A percentile compares a stretch with the other conserved stretches of the same genome.
These are phyloP conservation scores for Chromoteleia sp. DNA, from an alignment of 2,888 invertebrate genomes.

Conservation along the genomic window DNA sequence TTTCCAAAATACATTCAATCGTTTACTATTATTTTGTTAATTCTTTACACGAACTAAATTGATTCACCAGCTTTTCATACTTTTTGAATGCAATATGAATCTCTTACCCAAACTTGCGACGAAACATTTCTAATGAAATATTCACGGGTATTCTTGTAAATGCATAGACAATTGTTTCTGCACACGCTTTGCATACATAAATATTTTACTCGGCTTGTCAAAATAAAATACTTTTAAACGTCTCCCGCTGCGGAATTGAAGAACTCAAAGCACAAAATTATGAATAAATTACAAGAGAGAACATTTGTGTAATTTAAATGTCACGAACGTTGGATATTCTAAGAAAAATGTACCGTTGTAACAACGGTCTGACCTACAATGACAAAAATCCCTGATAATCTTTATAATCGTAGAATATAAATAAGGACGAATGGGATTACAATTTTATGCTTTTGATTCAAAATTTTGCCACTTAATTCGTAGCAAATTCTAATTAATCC, in stretches of 20 bases:
- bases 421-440: too few species aligned
- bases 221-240: slow-evolving; percentile 40
- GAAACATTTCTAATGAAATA: slow-evolving; percentile 54
- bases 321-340: neutral
- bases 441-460: too few species aligned
- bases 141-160: slow-evolving; percentile 55
- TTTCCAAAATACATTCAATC: too few species aligned
- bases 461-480: too few species aligned
- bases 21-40: neutral
- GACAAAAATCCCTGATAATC: too few species aligned
- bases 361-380: too few species aligned
- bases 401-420: too few species aligned
- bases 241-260: slow-evolving; percentile 9
- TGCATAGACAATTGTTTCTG: slow-evolving; percentile 61
- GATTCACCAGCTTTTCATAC: slow-evolving; percentile 21
- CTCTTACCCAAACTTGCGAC: slow-evolving; percentile 22
- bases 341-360: neutral
- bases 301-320: slow-evolving; percentile 21
- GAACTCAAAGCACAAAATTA: slow-evolving; percentile 23
- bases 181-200: slow-evolving; percentile 58
- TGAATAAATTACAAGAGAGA: slow-evolving; percentile 20
- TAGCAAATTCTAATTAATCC: too few species aligned
- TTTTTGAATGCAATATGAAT: slow-evolving; percentile 42
- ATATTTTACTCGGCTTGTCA: slow-evolving; percentile 42
- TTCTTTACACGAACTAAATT: slow-evolving; percentile 24